Base-by-base conservation (phyloP, 1,140 invertebrate species). In the Parapsyche elsis region DNA sequence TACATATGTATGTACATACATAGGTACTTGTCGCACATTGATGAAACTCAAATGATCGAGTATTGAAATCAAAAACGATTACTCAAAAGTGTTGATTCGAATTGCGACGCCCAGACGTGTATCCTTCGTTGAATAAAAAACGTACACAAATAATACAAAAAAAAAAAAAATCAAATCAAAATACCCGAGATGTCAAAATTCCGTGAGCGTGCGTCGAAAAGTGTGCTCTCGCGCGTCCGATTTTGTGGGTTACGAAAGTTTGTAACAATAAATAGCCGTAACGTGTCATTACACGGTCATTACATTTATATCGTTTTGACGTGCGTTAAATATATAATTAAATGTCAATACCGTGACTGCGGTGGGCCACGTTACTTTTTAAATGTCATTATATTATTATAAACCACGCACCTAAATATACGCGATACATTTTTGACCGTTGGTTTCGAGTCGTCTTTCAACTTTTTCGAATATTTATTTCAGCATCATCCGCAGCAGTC, bases 321-420 rank as follows among this genome's bases (percentile, higher is more conserved):
- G 49, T 53, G 49, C 49, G 49, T 53, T 53, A 53, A 53, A 53
- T 16, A 38, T 38, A 16, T 53, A 53, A 53, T 53, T 53, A 53
- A 53, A 53, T 53, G 49, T 53, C 49, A 53, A 53, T 53, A 53
- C 49, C 49, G 49, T 53, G 49, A 53, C 49, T 53, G 49, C 49
- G 10, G 49, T 16, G 16, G 45, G 16, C 49, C 16, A 53, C 10
- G 16, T 2, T 16, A 53, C 49, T 53, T 53, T 38, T 53, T 53
- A 53, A 53, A 53, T 53, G 49, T 12, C 49, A 53, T 53, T 53
- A 53, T 53, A 53, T 16, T 14, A 12, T 53, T 5, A 5, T 53
- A 46, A 5, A 46, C n/a, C 45, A 12, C 12, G 45, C 45, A 5
- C 45, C 45, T 12, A 5, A 46, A 14, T 53, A 53, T 53, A 53